phyloP scores from a whole-genome alignment of 2,113 vertebrate genomes.

The Podiceps cristatus region DNA sequence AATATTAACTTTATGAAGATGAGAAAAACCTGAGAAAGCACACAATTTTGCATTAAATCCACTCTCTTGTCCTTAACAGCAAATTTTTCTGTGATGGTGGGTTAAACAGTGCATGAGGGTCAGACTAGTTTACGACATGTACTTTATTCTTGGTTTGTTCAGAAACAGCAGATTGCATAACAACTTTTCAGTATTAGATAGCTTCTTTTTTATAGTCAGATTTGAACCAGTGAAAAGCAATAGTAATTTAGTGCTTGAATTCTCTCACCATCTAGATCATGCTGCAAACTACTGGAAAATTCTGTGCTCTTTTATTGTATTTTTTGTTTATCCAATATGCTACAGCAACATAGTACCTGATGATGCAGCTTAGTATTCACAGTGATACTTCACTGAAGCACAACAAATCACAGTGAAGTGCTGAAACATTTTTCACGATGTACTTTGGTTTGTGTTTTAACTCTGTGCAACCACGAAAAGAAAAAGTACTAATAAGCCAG shows the following conservation, averaged over 20 bases:
- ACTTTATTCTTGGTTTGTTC: neutral
- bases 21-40: neutral
- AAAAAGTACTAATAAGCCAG: neutral
- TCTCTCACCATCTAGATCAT: neutral
- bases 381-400: neutral
- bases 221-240: neutral
- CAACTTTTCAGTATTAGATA: neutral
- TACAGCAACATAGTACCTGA: neutral
- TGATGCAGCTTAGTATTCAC: neutral
- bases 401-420: neutral
- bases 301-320: neutral
- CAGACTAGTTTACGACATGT: neutral
- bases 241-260: neutral
- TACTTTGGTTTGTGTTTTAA: neutral
- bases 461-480: neutral
- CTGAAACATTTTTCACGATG: neutral
- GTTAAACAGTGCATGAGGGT: neutral
- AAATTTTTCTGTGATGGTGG: neutral
- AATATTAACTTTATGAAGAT: neutral
- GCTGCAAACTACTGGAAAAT: neutral
- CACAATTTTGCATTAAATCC: neutral
- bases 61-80: neutral
- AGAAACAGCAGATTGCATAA: neutral
- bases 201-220: neutral
- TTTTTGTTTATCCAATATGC: neutral